Percentiles rank a stretch among this genome's conserved stretches.
Evolutionary conservation across 2,888 invertebrate genomes (phyloP).

Genomic region (Hyppa rectilinea): DNA sequence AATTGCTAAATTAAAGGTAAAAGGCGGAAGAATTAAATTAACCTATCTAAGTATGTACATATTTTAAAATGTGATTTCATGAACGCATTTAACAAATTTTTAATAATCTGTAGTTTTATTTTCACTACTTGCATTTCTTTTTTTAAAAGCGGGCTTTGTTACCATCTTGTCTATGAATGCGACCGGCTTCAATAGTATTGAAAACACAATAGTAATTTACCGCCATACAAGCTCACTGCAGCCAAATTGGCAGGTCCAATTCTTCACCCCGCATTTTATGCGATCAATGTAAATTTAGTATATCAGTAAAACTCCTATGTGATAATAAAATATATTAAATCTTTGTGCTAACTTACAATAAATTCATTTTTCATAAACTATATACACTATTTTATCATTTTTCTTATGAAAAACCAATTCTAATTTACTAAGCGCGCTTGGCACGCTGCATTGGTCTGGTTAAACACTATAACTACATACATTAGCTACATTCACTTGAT

Average conservation of each 20-base stretch:
- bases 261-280: constrained; percentile 85
- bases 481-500: constrained; percentile 71
- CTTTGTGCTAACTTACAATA: constrained; percentile 91
- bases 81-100: constrained; percentile 14
- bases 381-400: constrained; percentile 83
- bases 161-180: constrained; percentile 2
- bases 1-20: constrained; percentile 49
- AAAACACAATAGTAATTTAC: constrained; percentile 50
- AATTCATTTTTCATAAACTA: constrained; percentile 89
- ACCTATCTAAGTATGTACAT: constrained; percentile 49
- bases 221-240: constrained; percentile 81
- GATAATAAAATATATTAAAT: constrained; percentile 91
- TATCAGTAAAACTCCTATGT: constrained; percentile 89
- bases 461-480: constrained; percentile 77
- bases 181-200: constrained; percentile 62
- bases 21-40: constrained; percentile 62
- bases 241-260: constrained; percentile 79
- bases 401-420: constrained; percentile 84
- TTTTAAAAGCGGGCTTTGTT: constrained; percentile 6
- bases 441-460: constrained; percentile 88
- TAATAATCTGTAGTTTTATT: constrained; percentile 27
- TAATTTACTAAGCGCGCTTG: constrained; percentile 86
- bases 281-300: constrained; percentile 87
- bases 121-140: constrained; percentile 38
- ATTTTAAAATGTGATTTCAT: constrained; percentile 47